Base-by-base conservation (phyloP, 2,113 vertebrate genomes). In the Lophochroa leadbeateri region DNA sequence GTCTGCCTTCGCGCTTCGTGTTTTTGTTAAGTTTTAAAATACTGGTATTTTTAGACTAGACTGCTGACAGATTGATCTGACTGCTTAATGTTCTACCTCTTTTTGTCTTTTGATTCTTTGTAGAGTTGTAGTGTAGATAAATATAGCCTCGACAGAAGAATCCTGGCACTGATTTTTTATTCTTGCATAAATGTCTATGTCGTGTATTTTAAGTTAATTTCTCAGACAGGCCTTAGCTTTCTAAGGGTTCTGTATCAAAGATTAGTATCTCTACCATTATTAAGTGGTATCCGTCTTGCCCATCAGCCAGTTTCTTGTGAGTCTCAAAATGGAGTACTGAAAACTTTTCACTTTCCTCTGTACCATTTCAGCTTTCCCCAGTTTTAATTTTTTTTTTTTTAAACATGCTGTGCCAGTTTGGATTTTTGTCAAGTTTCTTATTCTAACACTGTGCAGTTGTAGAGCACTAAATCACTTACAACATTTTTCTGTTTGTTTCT, bases 351-450 rank as follows among this genome's bases (percentile, higher is more conserved):
- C 5, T 72, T 80, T 76, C 11, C 24, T 76, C 33, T 67, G 5
- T 16, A 28, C 18, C 74, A 6, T 49, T 85, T 7, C 8, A 24
- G 17, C 19, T 80, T 77, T 61, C 7, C 0, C 65, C 16, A 21
- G n/a, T 31, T 23, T 50, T 17, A 9, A 4, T 31, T 65, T 23
- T 25, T n/a, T 49, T 33, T 13, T 37, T 63, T 28, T 13, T 10
- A 10, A 1, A 25, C 3, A 15, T n/a, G 77, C 24, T 61, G 2
- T 17, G 31, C 6, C 1, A 0, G 1, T 53, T 65, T 49, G 4
- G 2, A 39, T 10, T 75, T 64, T 37, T 82, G 6, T 23, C 2
- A 47, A 10, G 20, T 53, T 69, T 7, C 13, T 4, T 39, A 2
- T 33, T 57, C 7, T 5, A 70, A 10, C 19, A 46, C n/a, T 5